These are phyloP conservation scores for Vombatus ursinus DNA, from an alignment of 2,113 vertebrate genomes.

Conservation along the genomic window DNA sequence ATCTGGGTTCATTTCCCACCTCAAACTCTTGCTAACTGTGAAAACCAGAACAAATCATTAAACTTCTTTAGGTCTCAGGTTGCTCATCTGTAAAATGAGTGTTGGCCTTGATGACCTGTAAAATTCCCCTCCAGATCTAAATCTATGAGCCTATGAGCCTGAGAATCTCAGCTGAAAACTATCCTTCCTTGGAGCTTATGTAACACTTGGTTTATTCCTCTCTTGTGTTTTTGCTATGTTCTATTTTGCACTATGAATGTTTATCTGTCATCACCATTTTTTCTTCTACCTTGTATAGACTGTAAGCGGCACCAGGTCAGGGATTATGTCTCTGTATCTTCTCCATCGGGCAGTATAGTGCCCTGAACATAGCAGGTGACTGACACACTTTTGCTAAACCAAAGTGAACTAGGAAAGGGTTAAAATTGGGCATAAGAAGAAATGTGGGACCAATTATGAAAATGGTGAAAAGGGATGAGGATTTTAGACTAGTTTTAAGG, in stretches of 20 bases:
- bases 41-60: neutral
- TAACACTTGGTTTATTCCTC: neutral
- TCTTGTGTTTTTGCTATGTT: neutral
- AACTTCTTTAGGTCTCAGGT: neutral
- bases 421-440: conserved; percentile 26
- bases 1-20: neutral
- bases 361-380: neutral
- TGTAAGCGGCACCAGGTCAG: neutral
- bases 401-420: neutral
- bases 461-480: conserved; percentile 24
- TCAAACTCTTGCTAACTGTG: neutral
- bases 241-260: neutral
- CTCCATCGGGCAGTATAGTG: neutral
- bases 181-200: neutral
- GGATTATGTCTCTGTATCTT: neutral
- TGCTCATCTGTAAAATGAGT: neutral
- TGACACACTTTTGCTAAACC: neutral
- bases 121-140: neutral
- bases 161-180: neutral
- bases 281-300: neutral
- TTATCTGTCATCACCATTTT: neutral
- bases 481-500: conserved; percentile 42
- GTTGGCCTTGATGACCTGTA: neutral
- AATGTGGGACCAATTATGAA: conserved; percentile 2
- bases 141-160: neutral